Evolutionary conservation across 2,888 invertebrate genomes (phyloP), one percentile per base, ranked within the genome.

Genomic region (Sinodicranocentrus sp.): DNA sequence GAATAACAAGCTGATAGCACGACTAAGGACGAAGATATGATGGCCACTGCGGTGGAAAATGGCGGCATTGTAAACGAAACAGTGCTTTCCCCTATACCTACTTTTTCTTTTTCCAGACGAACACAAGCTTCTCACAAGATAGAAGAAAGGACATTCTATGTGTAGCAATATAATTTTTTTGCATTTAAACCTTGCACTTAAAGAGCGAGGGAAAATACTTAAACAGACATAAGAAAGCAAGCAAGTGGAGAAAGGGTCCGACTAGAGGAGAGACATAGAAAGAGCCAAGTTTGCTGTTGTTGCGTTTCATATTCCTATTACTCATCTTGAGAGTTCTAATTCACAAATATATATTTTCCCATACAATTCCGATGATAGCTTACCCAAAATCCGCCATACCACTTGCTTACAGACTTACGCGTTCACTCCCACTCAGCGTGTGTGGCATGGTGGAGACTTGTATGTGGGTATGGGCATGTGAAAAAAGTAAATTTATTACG

Each of bases 251-350:
- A n/a, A 10, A 48, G 48, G 3, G 33, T n/a, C 48, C 2, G 48
- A 15, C 48, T 10, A 48, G 57, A 28, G 15, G 25, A 23, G 61
- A 48, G 17, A 48, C 3, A 3, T 6, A n/a, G 48, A 48, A 21
- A 54, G 54, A 54, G 19, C 54, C 19, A 23, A 23, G 21, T 28
- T 3, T 43, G 25, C 63, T 63, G 48, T 76, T 68, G 77, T 68
- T 78, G 68, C 68, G 76, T 65, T 76, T 76, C 54, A 67, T 39
- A 76, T 76, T 54, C 59, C 77, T 70, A 78, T 76, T 67, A 76
- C 76, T 76, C 76, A 76, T 78, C 68, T 68, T 59, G 59, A 78
- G 68, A 70, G 68, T 39, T 67, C 39, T 76, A 76, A 76, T 76
- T 76, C 76, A 57, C 39, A 54, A 57, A 57, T 23, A 57, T 76